These are phyloP conservation scores for Aphodius granarius DNA, from an alignment of 2,888 invertebrate genomes.

Conservation along the genomic window DNA sequence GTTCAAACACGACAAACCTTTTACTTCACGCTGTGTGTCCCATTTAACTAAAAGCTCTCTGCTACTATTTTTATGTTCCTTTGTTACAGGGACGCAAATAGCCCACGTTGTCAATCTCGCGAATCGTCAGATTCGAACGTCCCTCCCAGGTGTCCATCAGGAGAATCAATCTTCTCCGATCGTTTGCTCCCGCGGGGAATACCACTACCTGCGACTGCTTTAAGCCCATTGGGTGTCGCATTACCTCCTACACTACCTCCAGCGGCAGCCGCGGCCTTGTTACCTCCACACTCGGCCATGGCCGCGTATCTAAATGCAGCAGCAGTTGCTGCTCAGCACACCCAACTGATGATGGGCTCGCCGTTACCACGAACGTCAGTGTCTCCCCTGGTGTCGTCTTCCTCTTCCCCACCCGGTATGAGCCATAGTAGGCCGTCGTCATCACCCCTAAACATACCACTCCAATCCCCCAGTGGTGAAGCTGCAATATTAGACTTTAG, in stretches of 20 bases:
- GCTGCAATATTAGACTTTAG: conserved; percentile 80
- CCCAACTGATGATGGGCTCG: conserved; percentile 71
- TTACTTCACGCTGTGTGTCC: conserved; percentile 3
- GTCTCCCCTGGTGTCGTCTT: conserved; percentile 71
- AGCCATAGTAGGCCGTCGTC: conserved; percentile 49
- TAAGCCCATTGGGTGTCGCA: conserved; percentile 70
- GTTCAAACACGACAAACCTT: conserved; percentile 9
- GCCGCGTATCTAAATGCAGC: conserved; percentile 78
- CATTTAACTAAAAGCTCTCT: conserved; percentile 1
- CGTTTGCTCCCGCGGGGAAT: conserved; percentile 55
- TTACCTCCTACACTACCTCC: conserved; percentile 69
- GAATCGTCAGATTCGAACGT: conserved; percentile 70
- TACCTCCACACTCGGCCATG: conserved; percentile 81
- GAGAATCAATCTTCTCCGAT: conserved; percentile 75
- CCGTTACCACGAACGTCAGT: conserved; percentile 60
- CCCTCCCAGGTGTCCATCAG: conserved; percentile 74
- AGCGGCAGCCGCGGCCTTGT: conserved; percentile 63
- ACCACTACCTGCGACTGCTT: conserved; percentile 60
- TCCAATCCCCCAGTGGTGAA: conserved; percentile 60
- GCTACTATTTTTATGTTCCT: conserved; percentile 38
- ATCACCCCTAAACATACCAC: conserved; percentile 55
- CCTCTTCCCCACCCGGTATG: conserved; percentile 59
- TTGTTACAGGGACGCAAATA: conserved; percentile 72
- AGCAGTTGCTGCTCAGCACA: conserved; percentile 67
- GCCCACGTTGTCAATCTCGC: conserved; percentile 80